phyloP scores from a whole-genome alignment of 2,888 invertebrate genomes.

The Cinara cedri region DNA sequence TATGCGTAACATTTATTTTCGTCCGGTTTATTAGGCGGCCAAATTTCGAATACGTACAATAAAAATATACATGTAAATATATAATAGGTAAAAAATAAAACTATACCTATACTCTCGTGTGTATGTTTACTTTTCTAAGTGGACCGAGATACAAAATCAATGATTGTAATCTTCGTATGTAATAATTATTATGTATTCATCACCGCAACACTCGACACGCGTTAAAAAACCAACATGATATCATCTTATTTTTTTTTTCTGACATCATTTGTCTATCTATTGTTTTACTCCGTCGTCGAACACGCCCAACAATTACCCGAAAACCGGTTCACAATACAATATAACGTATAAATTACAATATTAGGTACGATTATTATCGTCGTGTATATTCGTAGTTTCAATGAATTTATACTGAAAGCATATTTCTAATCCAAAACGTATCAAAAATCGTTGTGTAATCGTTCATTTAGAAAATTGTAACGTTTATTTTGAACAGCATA shows the following conservation, averaged over 20 bases:
- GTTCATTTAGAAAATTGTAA: too few species aligned
- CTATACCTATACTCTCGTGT: too few species aligned
- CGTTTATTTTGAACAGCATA: too few species aligned
- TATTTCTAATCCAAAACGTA: too few species aligned
- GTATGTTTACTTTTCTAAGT: background rate
- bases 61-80: too few species aligned
- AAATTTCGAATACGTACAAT: too few species aligned
- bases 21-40: too few species aligned
- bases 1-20: too few species aligned
- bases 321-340: slow-evolving; percentile 28
- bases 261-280: slow-evolving; percentile 51
- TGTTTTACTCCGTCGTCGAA: background rate
- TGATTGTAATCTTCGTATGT: background rate
- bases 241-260: background rate
- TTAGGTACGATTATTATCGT: background rate
- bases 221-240: slow-evolving; percentile 8
- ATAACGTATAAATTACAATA: background rate
- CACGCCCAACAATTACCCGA: slow-evolving; percentile 37
- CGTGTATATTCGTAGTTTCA: too few species aligned
- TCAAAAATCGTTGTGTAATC: too few species aligned
- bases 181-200: background rate
- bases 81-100: too few species aligned
- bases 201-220: background rate
- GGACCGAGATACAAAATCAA: background rate
- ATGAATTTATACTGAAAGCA: too few species aligned